Base-by-base conservation (phyloP, 2,888 invertebrate genomes). In the Phania funesta region DNA sequence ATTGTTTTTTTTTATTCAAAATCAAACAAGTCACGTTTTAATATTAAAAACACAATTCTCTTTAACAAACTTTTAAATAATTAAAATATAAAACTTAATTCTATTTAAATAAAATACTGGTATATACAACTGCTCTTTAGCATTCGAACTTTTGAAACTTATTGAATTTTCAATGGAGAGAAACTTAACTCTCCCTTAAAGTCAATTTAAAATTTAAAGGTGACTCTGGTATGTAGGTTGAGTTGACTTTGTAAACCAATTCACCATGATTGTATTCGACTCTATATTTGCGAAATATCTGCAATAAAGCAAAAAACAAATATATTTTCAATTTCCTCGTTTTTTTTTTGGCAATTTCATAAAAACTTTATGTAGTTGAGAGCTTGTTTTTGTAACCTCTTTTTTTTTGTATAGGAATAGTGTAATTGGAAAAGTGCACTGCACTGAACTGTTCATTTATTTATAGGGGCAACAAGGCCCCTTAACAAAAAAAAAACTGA, bases 221-320 rank as follows among this genome's bases (percentile, higher is more conserved):
- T 86, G 95, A 94, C 86, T 93, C 93, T 13, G 95, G 94, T 77
- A 94, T 93, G 87, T 95, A 95, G 54, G 95, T 95, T 68, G 95
- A 95, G 83, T 94, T 94, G 73, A 95, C 94, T 89, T 94, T 94
- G 89, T 95, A 95, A 18, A 93, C 93, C 84, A 95, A 90, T 82
- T 94, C 93, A 18, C 92, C 93, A 86, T 94, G 92, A 84, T 93
- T 92, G 92, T 95, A 95, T 84, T 94, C 93, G 44, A 95, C 93
- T 85, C 92, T 89, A 90, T 95, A 95, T 89, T 94, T 94, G 84
- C 94, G 92, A 89, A 95, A 94, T 87, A 94, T 93, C 95, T 95
- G 92, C 84, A 92, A 83, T 54, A 35, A 62, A 13, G n/a, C 16
- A 52, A 32, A 44, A 11, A 24, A 58, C 26, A 60, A 52, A 52